phyloP scores from a whole-genome alignment of 2,888 invertebrate genomes.

The Andrena flavipes region DNA sequence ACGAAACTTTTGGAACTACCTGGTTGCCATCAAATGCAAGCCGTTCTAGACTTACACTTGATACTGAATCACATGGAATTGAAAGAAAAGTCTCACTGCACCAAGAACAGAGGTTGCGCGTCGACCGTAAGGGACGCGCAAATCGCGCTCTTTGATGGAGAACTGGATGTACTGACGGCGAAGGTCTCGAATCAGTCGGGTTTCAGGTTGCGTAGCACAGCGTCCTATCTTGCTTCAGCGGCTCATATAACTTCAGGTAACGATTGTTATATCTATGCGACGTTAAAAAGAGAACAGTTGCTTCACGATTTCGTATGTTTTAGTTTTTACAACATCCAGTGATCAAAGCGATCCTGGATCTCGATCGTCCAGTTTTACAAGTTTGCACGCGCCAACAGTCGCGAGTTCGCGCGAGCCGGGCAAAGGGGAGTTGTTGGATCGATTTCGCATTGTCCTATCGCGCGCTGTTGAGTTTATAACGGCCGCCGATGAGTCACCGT shows the following conservation, averaged over 20 bases:
- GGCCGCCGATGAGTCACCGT: conserved; percentile 77
- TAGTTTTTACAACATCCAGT: conserved; percentile 82
- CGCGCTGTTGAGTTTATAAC: conserved; percentile 86
- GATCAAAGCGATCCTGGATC: conserved; percentile 83
- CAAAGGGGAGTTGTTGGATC: conserved; percentile 85
- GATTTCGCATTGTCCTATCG: conserved; percentile 85
- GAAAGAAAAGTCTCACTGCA: conserved; percentile 82
- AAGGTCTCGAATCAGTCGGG: conserved; percentile 81
- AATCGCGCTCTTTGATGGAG: conserved; percentile 86
- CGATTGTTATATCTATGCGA: background rate
- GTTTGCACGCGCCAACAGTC: conserved; percentile 72
- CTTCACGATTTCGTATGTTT: conserved; percentile 18
- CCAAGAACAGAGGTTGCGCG: conserved; percentile 81
- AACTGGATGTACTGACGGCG: conserved; percentile 85
- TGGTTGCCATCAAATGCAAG: conserved; percentile 84
- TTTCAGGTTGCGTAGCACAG: conserved; percentile 80
- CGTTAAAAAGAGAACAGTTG: background rate
- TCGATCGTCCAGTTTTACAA: conserved; percentile 80
- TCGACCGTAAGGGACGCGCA: conserved; percentile 86
- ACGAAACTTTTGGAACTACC: conserved; percentile 83
- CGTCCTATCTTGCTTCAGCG: conserved; percentile 82
- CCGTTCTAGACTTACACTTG: conserved; percentile 87
- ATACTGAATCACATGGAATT: conserved; percentile 86
- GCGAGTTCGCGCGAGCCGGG: conserved; percentile 76
- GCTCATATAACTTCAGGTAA: conserved; percentile 80